Percentiles rank a stretch among this genome's conserved stretches.
Evolutionary conservation across 2,797 vertebrate species (phyloP).

Genomic region (Etheostoma nigrum): DNA sequence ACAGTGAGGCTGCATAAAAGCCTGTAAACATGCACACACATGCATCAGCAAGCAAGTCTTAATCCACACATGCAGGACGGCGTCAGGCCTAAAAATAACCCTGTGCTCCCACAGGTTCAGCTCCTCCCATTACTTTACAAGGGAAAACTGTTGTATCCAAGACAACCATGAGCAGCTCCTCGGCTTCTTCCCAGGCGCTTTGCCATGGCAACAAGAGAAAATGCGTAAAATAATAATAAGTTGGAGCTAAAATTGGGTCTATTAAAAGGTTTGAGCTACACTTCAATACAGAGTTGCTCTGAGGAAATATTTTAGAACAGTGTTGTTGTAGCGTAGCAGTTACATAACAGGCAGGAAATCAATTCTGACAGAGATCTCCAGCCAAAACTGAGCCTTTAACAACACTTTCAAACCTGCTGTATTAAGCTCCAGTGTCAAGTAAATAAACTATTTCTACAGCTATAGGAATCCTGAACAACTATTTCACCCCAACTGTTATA

Average conservation of each 20-base stretch:
- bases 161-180: constrained; percentile 82
- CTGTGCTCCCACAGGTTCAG: constrained; percentile 82
- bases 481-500: neutral
- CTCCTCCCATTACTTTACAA: constrained; percentile 85
- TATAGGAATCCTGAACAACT: neutral
- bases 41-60: constrained; percentile 70
- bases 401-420: neutral
- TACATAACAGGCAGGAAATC: constrained; percentile 35
- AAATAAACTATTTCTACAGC: neutral
- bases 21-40: constrained; percentile 50
- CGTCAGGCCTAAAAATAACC: constrained; percentile 86
- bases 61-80: constrained; percentile 77
- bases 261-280: constrained; percentile 54
- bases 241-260: constrained; percentile 63
- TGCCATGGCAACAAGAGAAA: constrained; percentile 86
- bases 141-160: constrained; percentile 85
- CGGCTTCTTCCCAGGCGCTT: constrained; percentile 63
- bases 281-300: constrained; percentile 31
- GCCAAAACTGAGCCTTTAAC: constrained; percentile 7
- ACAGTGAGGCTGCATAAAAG: constrained; percentile 65
- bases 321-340: neutral
- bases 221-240: constrained; percentile 84
- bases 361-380: constrained; percentile 9
- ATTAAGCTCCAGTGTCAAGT: neutral
- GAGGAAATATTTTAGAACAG: constrained; percentile 29